Conservation (phyloP, 2,797 vertebrate genomes). For the Macroramphosus scolopax region DNA sequence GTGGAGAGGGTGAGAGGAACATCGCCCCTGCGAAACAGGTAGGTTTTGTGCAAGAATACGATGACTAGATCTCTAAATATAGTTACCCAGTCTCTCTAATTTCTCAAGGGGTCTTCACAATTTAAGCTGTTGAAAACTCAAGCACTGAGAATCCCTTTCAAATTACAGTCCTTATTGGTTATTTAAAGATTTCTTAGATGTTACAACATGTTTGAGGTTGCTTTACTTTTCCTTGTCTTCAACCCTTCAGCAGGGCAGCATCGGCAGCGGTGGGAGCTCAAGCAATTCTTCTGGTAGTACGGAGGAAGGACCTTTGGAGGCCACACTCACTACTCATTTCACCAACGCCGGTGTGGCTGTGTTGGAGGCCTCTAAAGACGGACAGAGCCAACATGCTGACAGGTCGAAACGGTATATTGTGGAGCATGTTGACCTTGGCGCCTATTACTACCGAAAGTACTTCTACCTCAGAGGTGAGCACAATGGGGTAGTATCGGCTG, state of each 20-base stretch:
- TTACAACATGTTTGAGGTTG: not conserved
- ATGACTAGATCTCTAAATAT: not conserved
- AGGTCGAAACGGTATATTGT: conserved; percentile 92
- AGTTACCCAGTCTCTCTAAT: no score
- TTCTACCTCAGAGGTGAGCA: conserved; percentile 96
- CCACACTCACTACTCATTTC: conserved; percentile 88
- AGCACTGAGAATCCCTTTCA: no score
- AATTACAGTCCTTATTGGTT: no score
- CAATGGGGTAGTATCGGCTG: no score
- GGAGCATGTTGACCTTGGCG: conserved; percentile 94
- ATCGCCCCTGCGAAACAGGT: conserved; percentile 88
- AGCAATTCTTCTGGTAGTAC: conserved; percentile 82
- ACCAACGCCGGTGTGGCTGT: conserved; percentile 96
- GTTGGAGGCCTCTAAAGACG: conserved; percentile 91
- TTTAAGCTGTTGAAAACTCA: no score
- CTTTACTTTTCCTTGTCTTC: conserved; percentile 18
- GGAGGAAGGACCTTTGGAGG: conserved; percentile 91
- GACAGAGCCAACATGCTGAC: conserved; percentile 86
- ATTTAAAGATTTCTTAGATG: no score
- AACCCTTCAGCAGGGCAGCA: conserved; percentile 78
- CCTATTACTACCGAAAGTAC: conserved; percentile 96
- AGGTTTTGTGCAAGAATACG: conserved; percentile 5
- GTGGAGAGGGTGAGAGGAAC: conserved; percentile 93
- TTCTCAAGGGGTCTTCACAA: no score
- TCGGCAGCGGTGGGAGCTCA: conserved; percentile 86